Evolutionary conservation across 2,797 vertebrate species (phyloP).

Genomic region (Pyrocephalus nanus): DNA sequence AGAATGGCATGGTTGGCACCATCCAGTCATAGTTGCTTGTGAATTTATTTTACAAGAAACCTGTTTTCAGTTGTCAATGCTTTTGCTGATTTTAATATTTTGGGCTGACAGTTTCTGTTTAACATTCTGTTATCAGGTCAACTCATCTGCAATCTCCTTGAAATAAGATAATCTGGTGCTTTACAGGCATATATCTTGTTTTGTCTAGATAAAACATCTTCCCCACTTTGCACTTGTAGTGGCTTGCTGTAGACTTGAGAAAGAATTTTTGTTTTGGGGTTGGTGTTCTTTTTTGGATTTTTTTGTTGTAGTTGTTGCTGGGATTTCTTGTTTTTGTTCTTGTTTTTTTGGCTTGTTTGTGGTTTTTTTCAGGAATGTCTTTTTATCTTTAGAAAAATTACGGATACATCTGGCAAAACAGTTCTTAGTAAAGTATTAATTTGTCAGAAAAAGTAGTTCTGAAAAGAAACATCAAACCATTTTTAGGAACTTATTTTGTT

Average conservation of each 20-base stretch:
- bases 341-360: not conserved
- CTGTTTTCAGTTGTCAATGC: not conserved
- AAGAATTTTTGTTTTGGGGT: not conserved
- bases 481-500: not conserved
- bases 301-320: not conserved
- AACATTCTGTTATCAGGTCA: not conserved
- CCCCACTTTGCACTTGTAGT: not conserved
- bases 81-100: not conserved
- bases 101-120: not conserved
- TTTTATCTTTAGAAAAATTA: not conserved
- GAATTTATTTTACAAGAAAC: not conserved
- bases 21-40: not conserved
- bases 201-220: not conserved
- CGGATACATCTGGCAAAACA: not conserved
- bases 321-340: not conserved
- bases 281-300: not conserved
- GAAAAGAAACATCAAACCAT: not conserved
- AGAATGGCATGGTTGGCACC: fast-evolving
- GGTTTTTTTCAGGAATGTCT: not conserved
- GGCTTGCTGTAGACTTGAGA: not conserved
- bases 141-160: not conserved
- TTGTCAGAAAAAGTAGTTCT: not conserved
- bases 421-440: not conserved
- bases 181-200: not conserved
- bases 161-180: not conserved